Evolutionary conservation across 2,113 vertebrate species (phyloP), one percentile per base, ranked within the genome.

Genomic region (Actenoides hombroni): DNA sequence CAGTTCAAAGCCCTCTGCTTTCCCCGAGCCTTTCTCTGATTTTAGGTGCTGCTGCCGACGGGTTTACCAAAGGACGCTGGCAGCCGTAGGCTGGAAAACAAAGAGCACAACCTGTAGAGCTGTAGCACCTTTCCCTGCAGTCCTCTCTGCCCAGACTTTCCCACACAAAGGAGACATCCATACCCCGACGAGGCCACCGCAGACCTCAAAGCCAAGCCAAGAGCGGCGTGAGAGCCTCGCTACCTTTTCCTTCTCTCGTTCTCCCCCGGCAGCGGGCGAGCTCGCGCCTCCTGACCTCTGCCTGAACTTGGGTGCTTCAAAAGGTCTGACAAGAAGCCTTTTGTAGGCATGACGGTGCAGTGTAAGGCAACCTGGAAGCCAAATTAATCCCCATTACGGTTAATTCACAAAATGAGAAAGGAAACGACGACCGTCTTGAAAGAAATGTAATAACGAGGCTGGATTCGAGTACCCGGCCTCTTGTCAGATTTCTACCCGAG

Each of bases 361-460:
- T 63, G 94, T 70, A 91, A 95, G 79, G 84, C 83, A 93, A 77
- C 92, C 94, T 91, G 70, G 64, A 85, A 93, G 77, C 63, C 85
- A 94, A 96, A 97, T 97, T 95, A 97, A 96, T 97, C 93, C 92
- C 95, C 88, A 92, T 96, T 96, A 93, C 5, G 61, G 85, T 61
- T 61, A 59, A 88, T 97, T 95, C 78, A 92, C 89, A 82, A 93
- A 97, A 94, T 97, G 35, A 65, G 64, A 95, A 96, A 94, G 94
- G 96, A 93, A 96, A 97, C 29, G 20, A 94, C 6, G 2, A 81
- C 49, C n/a, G 7, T 31, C 84, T 94, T 96, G 95, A 97, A 96
- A 96, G 93, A 94, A 85, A 94, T 40, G 92, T 42, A 92, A 94
- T 91, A 88, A 96, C 37, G 82, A 75, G 64, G 49, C 79, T 86